Evolutionary conservation across 2,113 vertebrate genomes (phyloP).

Genomic region (Xyrauchen texanus): DNA sequence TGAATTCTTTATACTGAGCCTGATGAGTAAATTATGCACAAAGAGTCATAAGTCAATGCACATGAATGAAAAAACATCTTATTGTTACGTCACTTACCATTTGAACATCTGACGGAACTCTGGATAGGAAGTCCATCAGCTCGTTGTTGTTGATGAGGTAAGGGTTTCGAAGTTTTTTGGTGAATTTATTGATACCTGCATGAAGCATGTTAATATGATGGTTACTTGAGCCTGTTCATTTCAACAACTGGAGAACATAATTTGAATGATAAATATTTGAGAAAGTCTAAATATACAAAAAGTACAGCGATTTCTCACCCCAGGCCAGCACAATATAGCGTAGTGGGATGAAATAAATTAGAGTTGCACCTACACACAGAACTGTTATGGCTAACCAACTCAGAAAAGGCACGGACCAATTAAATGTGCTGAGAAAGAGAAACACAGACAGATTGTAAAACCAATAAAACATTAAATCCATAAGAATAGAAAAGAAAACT

Average conservation of each 20-base stretch:
- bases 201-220: no score
- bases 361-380: constrained; percentile 77
- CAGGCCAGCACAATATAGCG: constrained; percentile 91
- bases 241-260: no score
- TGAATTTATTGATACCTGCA: constrained; percentile 94
- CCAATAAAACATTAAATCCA: no score
- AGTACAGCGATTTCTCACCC: constrained; percentile 79
- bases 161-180: constrained; percentile 90
- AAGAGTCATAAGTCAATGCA: constrained; percentile 56
- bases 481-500: not conserved
- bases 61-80: constrained; percentile 12
- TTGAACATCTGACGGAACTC: constrained; percentile 94
- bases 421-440: constrained; percentile 79
- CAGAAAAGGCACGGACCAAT: constrained; percentile 95
- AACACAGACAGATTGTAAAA: not conserved
- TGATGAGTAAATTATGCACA: constrained; percentile 67
- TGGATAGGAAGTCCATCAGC: constrained; percentile 92
- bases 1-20: constrained; percentile 91
- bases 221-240: no score
- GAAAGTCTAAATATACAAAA: not conserved
- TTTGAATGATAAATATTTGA: no score
- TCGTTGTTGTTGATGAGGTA: constrained; percentile 93
- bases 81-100: constrained; percentile 72
- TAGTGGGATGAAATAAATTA: constrained; percentile 90
- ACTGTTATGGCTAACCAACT: constrained; percentile 87